These are phyloP conservation scores for Oreortyx pictus DNA, from an alignment of 2,797 vertebrate species.

Conservation along the genomic window DNA sequence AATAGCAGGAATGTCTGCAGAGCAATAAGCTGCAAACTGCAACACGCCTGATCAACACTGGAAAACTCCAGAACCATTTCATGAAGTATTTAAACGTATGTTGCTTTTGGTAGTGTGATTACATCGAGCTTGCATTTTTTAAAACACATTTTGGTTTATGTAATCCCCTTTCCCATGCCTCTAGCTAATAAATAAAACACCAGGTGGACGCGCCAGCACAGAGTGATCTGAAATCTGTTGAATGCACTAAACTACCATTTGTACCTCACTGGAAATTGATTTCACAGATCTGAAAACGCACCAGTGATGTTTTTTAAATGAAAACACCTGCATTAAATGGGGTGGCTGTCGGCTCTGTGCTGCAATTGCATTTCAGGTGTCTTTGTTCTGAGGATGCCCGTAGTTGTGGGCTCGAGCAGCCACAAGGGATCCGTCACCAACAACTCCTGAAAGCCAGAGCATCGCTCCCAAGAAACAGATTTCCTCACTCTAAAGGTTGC, in stretches of 20 bases:
- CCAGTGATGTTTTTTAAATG: background rate
- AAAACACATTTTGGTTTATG: background rate
- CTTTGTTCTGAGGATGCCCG: constrained; percentile 69
- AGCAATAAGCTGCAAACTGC: background rate
- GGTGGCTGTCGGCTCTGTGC: constrained; percentile 5
- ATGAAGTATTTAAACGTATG: background rate
- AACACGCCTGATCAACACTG: background rate
- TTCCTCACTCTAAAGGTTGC: constrained; percentile 60
- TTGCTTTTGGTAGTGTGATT: background rate
- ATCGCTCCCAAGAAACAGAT: constrained; percentile 78
- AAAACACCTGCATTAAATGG: constrained; percentile 40
- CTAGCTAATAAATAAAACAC: constrained; percentile 14
- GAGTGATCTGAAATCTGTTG: constrained; percentile 31
- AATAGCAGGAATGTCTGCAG: background rate
- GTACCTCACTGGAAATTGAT: constrained; percentile 26
- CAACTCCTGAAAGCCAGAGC: constrained; percentile 72
- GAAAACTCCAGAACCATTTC: background rate
- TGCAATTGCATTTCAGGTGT: constrained; percentile 40
- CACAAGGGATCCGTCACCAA: constrained; percentile 75
- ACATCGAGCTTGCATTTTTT: background rate
- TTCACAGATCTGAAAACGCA: constrained; percentile 8
- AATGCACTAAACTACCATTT: constrained; percentile 20
- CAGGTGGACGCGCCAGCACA: constrained; percentile 17
- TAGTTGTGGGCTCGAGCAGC: constrained; percentile 51
- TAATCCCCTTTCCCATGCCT: constrained; percentile 12